Conservation (phyloP, 2,113 vertebrate genomes). For the Brevimyrus niger region DNA sequence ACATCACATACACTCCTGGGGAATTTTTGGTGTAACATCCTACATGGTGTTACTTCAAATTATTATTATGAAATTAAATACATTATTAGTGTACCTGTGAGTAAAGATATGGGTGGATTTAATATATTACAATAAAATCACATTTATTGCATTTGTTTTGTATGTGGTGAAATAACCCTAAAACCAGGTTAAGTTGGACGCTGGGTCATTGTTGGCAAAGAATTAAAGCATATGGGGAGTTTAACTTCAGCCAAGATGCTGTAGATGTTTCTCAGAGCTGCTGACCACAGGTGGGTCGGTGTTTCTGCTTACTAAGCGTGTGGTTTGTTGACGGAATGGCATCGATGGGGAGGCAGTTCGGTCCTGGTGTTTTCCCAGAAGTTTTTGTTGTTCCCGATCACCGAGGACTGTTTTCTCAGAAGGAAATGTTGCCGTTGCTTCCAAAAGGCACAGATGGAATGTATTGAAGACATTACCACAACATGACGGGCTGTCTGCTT, state of each 20-base stretch:
- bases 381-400: neutral
- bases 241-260: neutral
- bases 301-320: neutral
- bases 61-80: neutral
- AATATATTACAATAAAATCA: neutral
- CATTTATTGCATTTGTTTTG: neutral
- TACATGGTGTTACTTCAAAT: neutral
- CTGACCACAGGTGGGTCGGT: neutral
- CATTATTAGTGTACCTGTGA: neutral
- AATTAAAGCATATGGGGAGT: neutral
- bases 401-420: neutral
- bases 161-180: neutral
- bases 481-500: constrained; percentile 19
- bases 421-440: neutral
- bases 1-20: neutral
- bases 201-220: neutral
- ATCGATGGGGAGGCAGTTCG: neutral
- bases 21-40: neutral
- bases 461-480: neutral
- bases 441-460: constrained; percentile 4
- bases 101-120: neutral
- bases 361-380: no score
- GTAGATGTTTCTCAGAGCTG: neutral
- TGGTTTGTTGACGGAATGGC: neutral
- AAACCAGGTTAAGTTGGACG: neutral